Base-by-base conservation (phyloP, 2,797 vertebrate species). In the Chromobotia macracanthus region DNA sequence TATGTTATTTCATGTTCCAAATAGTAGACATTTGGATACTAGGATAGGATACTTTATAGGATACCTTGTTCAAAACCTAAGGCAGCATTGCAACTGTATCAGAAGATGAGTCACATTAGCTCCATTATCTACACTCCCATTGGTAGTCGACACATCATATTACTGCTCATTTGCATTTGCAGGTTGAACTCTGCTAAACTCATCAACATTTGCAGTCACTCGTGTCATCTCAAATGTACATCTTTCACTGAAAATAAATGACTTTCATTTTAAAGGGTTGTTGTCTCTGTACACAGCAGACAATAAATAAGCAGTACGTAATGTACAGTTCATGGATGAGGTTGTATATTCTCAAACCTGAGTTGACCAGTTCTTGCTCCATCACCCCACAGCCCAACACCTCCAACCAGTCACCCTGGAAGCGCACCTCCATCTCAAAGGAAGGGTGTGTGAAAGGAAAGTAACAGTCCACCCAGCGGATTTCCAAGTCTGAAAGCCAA, bases 371-470 rank as follows among this genome's bases (percentile, higher is more conserved):
- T 73, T 94, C 90, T 83, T 99, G 97, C 84, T 99, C 97, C 96
- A 98, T 98, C 85, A 99, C 93, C 1, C 97, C 97, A 1, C 97
- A 99, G 87, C 97, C 97, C 82, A 99, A 93, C 66, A 99, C 95
- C 90, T 99, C 97, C 87, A 99, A 87, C 97, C 97, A 99, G 72
- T 96, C 89, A 38, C 93, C 96, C 58, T 88, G 95, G 90, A 96
- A 98, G 91, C 89, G 93, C 89, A 98, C 95, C 93, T 98, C 97
- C 96, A 98, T 95, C 92, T 99, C 97, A 9, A 96, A 99, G 84
- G 97, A 98, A 71, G 97, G 97, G 72, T 99, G 96, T 35, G 97
- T 99, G 89, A 99, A 99, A 0, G 97, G 97, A 80, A 99, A 98
- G 91, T 92, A 94, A 86, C 97, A 97, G 86, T 97, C 93, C 9